phyloP scores from a whole-genome alignment of 2,888 invertebrate genomes.

The Stratiomys singularior region DNA sequence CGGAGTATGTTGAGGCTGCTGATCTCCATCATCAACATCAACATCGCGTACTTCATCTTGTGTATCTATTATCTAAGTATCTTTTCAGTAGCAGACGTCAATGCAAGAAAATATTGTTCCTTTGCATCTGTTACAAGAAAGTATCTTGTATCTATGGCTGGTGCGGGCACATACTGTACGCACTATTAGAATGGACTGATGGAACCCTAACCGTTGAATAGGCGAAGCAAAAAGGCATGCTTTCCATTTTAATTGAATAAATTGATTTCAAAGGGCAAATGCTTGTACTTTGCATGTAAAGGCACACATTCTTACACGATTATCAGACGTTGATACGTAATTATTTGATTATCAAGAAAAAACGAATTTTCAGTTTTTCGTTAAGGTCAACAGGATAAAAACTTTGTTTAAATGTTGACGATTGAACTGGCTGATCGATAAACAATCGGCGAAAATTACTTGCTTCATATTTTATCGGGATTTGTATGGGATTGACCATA shows the following conservation, averaged over 20 bases:
- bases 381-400: not conserved
- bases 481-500: no score
- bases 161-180: no score
- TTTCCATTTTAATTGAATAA: slow-evolving; percentile 51
- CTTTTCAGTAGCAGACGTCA: slow-evolving; percentile 13
- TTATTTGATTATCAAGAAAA: not conserved
- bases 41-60: not conserved
- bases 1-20: not conserved
- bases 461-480: no score
- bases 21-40: slow-evolving; percentile 6
- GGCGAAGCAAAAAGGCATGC: slow-evolving; percentile 36
- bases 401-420: no score
- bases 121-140: no score
- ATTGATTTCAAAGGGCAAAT: slow-evolving; percentile 52
- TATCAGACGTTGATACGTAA: not conserved
- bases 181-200: no score
- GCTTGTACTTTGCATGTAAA: slow-evolving; percentile 40
- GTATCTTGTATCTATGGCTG: no score
- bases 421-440: no score
- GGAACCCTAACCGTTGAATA: not conserved
- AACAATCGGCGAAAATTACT: no score
- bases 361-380: not conserved
- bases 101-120: not conserved
- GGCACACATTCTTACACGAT: not conserved
- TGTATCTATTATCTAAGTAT: slow-evolving; percentile 24